These are phyloP conservation scores for Caenorhabditis angaria DNA, from an alignment of 2,888 invertebrate species.

Conservation along the genomic window DNA sequence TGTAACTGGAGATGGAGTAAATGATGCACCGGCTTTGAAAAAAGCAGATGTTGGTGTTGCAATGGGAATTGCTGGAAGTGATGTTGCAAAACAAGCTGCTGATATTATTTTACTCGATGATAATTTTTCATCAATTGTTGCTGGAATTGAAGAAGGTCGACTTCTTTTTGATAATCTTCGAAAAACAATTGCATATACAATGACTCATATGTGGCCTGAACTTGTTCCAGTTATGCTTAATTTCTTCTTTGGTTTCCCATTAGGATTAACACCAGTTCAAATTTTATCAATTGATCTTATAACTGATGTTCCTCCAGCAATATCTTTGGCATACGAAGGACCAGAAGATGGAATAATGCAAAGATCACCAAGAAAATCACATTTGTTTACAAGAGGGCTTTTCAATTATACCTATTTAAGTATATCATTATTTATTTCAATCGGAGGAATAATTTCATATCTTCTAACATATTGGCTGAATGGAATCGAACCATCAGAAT, in stretches of 20 bases:
- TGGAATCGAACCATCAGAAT: conserved; percentile 43
- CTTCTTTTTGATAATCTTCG: conserved; percentile 51
- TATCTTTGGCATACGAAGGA: conserved; percentile 66
- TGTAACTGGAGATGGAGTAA: conserved; percentile 56
- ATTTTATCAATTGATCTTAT: conserved; percentile 65
- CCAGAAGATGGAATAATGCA: conserved; percentile 68
- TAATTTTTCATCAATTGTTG: conserved; percentile 58
- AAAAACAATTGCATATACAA: conserved; percentile 64
- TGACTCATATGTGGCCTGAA: conserved; percentile 68
- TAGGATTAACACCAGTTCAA: conserved; percentile 66
- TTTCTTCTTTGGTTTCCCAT: conserved; percentile 65
- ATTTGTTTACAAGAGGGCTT: conserved; percentile 62
- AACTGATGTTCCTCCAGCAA: conserved; percentile 64
- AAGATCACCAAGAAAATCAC: conserved; percentile 61
- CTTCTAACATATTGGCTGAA: conserved; percentile 47
- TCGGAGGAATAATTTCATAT: conserved; percentile 49
- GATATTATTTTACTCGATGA: conserved; percentile 62
- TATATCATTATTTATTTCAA: conserved; percentile 64
- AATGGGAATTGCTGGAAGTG: conserved; percentile 59
- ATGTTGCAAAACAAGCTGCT: conserved; percentile 64
- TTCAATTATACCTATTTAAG: conserved; percentile 64
- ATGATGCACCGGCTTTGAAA: conserved; percentile 57
- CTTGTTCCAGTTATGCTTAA: conserved; percentile 68
- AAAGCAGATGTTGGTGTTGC: conserved; percentile 62
- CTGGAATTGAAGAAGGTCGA: conserved; percentile 49